These are phyloP conservation scores for Hydropotes inermis DNA, from an alignment of 2,113 vertebrate genomes.

Conservation along the genomic window DNA sequence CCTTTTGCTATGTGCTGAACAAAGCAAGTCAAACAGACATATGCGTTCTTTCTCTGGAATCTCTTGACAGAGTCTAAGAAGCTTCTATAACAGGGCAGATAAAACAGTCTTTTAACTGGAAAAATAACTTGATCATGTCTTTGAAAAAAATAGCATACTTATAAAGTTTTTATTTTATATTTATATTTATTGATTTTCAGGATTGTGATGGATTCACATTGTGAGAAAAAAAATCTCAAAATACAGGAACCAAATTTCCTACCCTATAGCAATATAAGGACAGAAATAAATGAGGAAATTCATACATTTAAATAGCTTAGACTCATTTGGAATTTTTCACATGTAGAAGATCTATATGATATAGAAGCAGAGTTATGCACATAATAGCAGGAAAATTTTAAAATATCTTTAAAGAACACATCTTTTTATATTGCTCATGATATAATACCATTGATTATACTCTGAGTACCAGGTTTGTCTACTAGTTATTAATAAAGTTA, in stretches of 20 bases:
- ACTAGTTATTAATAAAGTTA: neutral
- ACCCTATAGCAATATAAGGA: neutral
- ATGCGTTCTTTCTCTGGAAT: neutral
- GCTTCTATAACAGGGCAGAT: neutral
- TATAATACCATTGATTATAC: neutral
- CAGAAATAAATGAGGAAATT: neutral
- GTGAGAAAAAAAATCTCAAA: neutral
- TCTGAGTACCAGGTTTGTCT: neutral
- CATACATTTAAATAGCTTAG: neutral
- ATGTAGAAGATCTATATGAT: neutral
- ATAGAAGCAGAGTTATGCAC: neutral
- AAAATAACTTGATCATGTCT: neutral
- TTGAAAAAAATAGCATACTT: slow-evolving; percentile 1
- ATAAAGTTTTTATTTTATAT: neutral
- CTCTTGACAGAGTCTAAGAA: neutral
- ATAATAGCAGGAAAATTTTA: neutral
- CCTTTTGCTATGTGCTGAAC: neutral
- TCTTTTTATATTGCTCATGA: neutral
- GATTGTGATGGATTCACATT: neutral
- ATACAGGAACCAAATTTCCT: neutral
- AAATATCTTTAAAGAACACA: neutral
- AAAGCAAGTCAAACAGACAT: neutral
- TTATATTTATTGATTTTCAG: slow-evolving; percentile 40
- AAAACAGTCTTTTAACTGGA: neutral
- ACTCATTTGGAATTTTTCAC: neutral